Evolutionary conservation across 2,113 vertebrate species (phyloP).

Genomic region (Dromiciops gliroides): DNA sequence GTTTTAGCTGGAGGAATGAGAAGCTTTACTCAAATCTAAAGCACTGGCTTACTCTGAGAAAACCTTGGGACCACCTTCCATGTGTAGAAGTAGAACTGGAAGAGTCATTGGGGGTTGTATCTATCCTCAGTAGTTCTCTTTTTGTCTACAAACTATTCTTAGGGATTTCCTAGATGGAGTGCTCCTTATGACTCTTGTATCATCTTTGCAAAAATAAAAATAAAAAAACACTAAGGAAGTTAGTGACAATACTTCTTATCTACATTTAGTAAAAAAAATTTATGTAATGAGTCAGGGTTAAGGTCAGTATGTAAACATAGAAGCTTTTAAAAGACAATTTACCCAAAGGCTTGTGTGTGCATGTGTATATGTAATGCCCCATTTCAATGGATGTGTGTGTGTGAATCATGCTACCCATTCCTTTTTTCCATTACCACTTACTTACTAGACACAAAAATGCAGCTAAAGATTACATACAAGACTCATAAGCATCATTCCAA

Average conservation of each 20-base stretch:
- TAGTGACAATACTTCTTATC: neutral
- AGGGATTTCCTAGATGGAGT: neutral
- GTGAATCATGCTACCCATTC: neutral
- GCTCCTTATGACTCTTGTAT: neutral
- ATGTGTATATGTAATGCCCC: too few relatives aligned
- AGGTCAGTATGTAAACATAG: neutral
- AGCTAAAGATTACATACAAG: neutral
- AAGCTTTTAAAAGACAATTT: neutral
- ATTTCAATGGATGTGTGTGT: neutral
- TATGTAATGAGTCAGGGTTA: neutral
- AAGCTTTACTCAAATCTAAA: neutral
- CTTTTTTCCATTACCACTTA: neutral
- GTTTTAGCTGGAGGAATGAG: neutral
- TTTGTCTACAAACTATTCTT: neutral
- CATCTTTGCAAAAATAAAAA: neutral
- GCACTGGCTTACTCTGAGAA: neutral
- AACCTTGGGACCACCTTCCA: neutral
- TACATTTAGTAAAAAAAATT: neutral
- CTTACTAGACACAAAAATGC: neutral
- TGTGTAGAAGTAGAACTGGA: too few relatives aligned
- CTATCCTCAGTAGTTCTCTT: neutral
- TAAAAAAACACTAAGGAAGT: neutral
- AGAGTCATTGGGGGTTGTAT: neutral
- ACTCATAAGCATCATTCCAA: neutral
- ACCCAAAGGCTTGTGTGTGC: neutral